Conservation (phyloP, 2,113 vertebrate genomes). For the Accipiter virgatus region DNA sequence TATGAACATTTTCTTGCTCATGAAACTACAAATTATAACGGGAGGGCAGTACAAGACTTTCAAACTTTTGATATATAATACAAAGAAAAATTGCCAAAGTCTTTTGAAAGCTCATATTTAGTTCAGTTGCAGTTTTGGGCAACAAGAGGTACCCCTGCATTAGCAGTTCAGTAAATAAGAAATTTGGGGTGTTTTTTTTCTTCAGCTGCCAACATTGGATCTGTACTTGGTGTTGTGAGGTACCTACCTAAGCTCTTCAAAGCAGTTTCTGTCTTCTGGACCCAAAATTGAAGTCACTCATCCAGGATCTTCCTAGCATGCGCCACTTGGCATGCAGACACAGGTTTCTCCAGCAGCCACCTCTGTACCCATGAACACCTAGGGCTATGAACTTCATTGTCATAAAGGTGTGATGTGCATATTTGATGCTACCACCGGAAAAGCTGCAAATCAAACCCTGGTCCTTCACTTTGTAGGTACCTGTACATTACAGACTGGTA, state of each 20-base stretch:
- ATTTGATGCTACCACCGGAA: neutral
- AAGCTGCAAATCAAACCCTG: neutral
- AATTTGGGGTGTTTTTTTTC: neutral
- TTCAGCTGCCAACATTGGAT: neutral
- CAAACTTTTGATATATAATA: neutral
- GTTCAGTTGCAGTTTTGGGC: neutral
- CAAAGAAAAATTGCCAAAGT: neutral
- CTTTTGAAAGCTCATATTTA: neutral
- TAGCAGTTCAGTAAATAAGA: neutral
- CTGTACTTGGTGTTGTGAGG: neutral
- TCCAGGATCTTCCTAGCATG: neutral
- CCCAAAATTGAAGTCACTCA: neutral
- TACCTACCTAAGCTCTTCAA: neutral
- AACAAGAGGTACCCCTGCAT: neutral
- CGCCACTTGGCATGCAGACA: neutral
- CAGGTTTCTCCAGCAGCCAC: neutral
- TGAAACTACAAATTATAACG: neutral
- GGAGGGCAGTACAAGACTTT: neutral
- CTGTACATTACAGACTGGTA: neutral
- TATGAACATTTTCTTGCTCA: neutral
- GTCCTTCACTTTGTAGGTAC: neutral
- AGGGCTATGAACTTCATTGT: neutral
- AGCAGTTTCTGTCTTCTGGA: neutral
- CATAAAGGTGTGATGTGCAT: neutral
- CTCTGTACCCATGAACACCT: neutral